Percentiles rank a stretch among this genome's conserved stretches.
phyloP scores from a whole-genome alignment of 2,888 invertebrate genomes.

The Drosophila phalerata region DNA sequence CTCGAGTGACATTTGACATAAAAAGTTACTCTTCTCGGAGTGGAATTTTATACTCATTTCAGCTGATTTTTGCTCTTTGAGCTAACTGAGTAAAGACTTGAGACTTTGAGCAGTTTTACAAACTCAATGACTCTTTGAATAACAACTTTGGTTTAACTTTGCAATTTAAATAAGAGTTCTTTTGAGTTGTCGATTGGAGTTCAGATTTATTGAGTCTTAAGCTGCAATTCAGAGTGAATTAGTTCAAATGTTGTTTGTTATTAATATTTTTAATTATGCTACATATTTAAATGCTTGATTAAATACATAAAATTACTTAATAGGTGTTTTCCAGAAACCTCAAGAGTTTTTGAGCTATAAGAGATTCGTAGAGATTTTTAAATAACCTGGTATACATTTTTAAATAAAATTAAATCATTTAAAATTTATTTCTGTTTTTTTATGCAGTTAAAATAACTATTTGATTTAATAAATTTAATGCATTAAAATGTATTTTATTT shows the following conservation, averaged over 20 bases:
- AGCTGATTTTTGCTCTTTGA: not conserved
- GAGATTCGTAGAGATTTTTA: too few species aligned
- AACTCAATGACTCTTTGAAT: not conserved
- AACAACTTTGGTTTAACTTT: not conserved
- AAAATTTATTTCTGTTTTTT: too few species aligned
- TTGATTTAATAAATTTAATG: too few species aligned
- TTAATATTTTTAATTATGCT: too few species aligned
- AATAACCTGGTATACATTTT: too few species aligned
- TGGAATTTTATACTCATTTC: not conserved
- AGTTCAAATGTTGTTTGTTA: not conserved
- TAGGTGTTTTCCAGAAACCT: too few species aligned
- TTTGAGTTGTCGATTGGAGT: not conserved
- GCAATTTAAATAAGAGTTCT: not conserved
- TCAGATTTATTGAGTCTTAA: not conserved
- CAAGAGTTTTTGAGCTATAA: too few species aligned
- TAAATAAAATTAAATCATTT: too few species aligned
- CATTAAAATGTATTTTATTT: too few species aligned
- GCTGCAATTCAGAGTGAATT: not conserved
- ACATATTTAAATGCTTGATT: too few species aligned
- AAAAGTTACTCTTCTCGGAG: not conserved
- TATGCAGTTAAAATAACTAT: too few species aligned
- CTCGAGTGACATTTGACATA: not conserved
- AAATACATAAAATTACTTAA: not conserved
- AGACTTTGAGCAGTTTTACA: not conserved
- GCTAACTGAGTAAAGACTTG: not conserved